These are phyloP conservation scores for Drosophila pseudoobscura DNA, from an alignment of 1,140 invertebrate species.

Conservation along the genomic window DNA sequence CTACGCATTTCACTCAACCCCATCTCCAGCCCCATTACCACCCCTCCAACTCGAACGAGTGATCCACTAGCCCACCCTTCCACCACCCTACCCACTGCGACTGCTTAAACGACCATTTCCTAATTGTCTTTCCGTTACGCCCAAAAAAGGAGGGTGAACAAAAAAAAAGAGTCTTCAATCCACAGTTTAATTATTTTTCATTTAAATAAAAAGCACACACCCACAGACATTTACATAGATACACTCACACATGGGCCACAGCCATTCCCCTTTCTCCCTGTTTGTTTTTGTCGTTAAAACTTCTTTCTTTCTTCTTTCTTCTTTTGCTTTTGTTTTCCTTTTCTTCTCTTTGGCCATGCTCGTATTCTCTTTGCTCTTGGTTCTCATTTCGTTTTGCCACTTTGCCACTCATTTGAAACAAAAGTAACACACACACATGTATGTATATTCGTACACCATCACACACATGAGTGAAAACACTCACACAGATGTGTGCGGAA, in stretches of 20 bases:
- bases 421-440: slow-evolving; percentile 41
- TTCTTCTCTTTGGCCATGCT: slow-evolving; percentile 45
- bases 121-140: slow-evolving; percentile 67
- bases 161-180: slow-evolving; percentile 53
- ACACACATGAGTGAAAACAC: slow-evolving; percentile 2
- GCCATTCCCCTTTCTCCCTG: slow-evolving; percentile 6
- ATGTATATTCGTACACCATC: no score
- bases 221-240: neutral
- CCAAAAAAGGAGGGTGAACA: slow-evolving; percentile 16
- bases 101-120: slow-evolving; percentile 63
- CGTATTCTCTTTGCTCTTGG: slow-evolving; percentile 45
- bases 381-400: slow-evolving; percentile 39
- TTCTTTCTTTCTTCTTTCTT: slow-evolving; percentile 45
- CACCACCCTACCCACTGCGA: neutral
- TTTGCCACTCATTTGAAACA: slow-evolving; percentile 52
- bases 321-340: slow-evolving; percentile 25
- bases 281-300: slow-evolving; percentile 62
- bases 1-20: slow-evolving; percentile 41
- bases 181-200: slow-evolving; percentile 76
- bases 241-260: slow-evolving; percentile 19
- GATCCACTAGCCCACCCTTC: neutral
- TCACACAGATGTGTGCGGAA: slow-evolving; percentile 13
- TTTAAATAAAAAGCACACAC: slow-evolving; percentile 69
- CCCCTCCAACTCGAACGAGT: neutral
- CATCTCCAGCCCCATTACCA: neutral